Percentiles rank a stretch among this genome's conserved stretches.
Evolutionary conservation across 2,113 vertebrate genomes (phyloP).

Genomic region (Ariopsis seemanni): DNA sequence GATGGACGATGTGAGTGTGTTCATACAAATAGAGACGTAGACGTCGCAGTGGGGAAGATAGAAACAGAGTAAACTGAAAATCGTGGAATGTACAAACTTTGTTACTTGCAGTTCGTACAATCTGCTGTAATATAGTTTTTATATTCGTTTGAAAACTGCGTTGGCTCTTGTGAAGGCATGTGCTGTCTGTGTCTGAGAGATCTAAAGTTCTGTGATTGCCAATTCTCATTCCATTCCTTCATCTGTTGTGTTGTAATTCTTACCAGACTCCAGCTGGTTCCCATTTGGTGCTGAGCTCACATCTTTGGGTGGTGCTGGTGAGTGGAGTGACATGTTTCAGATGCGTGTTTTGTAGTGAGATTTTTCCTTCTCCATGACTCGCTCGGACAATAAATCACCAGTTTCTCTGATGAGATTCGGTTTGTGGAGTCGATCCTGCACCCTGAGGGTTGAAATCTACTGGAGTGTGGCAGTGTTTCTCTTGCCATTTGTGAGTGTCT

Average conservation of each 20-base stretch:
- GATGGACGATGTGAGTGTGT: not conserved
- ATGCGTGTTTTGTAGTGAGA: conserved; percentile 4
- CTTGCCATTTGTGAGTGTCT: not conserved
- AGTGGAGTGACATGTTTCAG: conserved; percentile 12
- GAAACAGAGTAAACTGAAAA: not conserved
- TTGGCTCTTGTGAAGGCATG: conserved; percentile 3
- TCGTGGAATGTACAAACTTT: not conserved
- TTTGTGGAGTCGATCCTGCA: not conserved
- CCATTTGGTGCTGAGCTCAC: conserved; percentile 53
- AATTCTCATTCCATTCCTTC: conserved; percentile 1
- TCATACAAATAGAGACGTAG: not conserved
- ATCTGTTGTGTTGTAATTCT: conserved; percentile 22
- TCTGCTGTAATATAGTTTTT: not conserved
- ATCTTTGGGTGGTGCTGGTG: conserved; percentile 15
- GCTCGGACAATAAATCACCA: not conserved
- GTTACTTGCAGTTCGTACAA: not conserved
- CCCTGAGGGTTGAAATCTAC: not conserved
- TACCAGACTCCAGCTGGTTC: conserved; percentile 53
- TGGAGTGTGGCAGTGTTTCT: not conserved
- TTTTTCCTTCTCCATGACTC: not conserved
- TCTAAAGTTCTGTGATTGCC: not conserved
- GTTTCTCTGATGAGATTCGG: not conserved
- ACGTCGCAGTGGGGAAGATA: not conserved
- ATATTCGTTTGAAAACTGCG: not conserved
- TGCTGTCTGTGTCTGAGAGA: conserved; percentile 5